Conservation (phyloP, 2,888 invertebrate genomes). For the Leucozona laternaria region DNA sequence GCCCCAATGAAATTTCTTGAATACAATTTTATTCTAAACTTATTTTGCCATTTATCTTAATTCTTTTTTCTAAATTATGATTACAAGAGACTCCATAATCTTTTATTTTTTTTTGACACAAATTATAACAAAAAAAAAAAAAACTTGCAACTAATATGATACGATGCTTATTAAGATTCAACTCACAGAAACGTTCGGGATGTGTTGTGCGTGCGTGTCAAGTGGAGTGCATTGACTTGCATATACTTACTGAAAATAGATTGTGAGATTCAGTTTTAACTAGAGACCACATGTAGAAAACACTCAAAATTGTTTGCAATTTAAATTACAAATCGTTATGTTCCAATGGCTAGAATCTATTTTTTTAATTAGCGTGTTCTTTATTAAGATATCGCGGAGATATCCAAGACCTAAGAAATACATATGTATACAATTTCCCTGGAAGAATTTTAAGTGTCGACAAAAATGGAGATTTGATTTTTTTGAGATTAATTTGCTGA, state of each 20-base stretch:
- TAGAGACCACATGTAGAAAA: background rate
- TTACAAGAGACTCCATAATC: too few species aligned
- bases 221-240: slow-evolving; percentile 52
- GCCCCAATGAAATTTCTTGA: too few species aligned
- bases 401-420: background rate
- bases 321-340: background rate
- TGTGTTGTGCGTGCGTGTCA: slow-evolving; percentile 37
- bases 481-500: too few species aligned
- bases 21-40: too few species aligned
- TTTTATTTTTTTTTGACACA: too few species aligned
- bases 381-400: background rate
- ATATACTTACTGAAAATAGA: slow-evolving; percentile 56
- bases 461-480: background rate
- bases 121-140: background rate
- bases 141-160: background rate
- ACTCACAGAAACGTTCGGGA: slow-evolving; percentile 36
- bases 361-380: background rate
- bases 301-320: slow-evolving; percentile 2
- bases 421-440: background rate
- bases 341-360: background rate
- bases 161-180: slow-evolving; percentile 29
- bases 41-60: too few species aligned
- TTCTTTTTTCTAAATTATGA: too few species aligned
- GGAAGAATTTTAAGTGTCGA: too few species aligned
- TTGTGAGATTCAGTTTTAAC: slow-evolving; percentile 21